phyloP scores from a whole-genome alignment of 2,113 vertebrate species.

The Barnardius zonarius region DNA sequence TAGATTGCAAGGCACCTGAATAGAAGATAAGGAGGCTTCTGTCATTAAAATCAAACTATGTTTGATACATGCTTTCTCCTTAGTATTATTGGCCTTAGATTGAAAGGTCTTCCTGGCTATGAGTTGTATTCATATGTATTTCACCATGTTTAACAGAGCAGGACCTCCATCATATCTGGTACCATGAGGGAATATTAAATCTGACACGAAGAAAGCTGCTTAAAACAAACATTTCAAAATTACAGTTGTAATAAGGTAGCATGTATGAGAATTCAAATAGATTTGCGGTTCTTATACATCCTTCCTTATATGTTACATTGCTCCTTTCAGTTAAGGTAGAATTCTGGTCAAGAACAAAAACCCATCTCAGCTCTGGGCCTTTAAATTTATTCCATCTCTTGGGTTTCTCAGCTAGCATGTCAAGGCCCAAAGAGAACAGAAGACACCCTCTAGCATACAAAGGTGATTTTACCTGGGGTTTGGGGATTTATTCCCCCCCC shows the following conservation, averaged over 20 bases:
- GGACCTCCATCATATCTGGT: background rate
- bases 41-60: background rate
- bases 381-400: background rate
- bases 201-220: background rate
- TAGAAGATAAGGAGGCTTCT: background rate
- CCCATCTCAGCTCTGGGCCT: background rate
- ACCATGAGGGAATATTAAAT: background rate
- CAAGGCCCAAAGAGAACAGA: background rate
- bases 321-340: background rate
- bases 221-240: conserved; percentile 1
- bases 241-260: background rate
- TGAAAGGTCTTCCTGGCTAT: background rate
- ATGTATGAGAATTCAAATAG: background rate
- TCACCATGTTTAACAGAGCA: background rate
- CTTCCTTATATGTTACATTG: background rate
- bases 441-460: background rate
- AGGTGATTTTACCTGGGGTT: background rate
- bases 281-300: background rate
- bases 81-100: background rate
- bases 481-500: too few species aligned
- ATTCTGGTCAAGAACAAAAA: background rate
- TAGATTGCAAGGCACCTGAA: background rate
- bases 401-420: background rate
- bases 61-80: background rate
- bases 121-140: background rate